phyloP scores from a whole-genome alignment of 2,797 vertebrate genomes.

The Pangasius krempfi region DNA sequence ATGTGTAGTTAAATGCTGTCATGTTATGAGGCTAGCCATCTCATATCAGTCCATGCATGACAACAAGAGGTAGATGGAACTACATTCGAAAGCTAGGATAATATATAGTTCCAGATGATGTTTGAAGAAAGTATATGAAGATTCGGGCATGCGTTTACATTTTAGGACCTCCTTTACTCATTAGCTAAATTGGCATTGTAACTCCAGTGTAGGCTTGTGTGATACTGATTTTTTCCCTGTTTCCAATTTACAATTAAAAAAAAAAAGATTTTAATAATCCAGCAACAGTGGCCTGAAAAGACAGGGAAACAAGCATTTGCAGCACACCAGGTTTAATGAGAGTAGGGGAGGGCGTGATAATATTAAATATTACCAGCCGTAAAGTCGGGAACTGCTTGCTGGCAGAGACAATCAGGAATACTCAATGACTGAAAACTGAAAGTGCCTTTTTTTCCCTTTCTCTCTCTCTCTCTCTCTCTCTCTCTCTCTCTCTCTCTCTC shows the following conservation, averaged over 20 bases:
- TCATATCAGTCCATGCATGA: neutral
- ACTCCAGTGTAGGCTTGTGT: neutral
- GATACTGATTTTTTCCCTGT: no score
- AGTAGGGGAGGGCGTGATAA: no score
- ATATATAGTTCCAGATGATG: neutral
- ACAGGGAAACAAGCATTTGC: neutral
- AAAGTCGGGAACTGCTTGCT: conserved; percentile 3
- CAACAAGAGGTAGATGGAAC: neutral
- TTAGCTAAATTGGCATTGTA: neutral
- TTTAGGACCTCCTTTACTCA: neutral
- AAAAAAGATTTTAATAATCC: neutral
- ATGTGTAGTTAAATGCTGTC: neutral
- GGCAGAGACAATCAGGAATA: neutral
- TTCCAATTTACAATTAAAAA: neutral
- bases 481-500: neutral
- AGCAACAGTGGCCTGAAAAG: neutral
- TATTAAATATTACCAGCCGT: neutral
- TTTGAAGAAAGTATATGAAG: neutral
- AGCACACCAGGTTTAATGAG: neutral
- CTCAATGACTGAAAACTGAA: neutral
- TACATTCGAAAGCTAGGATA: neutral
- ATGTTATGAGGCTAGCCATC: no score
- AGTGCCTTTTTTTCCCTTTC: neutral
- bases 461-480: neutral
- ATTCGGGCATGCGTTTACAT: neutral